phyloP scores from a whole-genome alignment of 2,888 invertebrate species.

The Drosophila nigricruria region DNA sequence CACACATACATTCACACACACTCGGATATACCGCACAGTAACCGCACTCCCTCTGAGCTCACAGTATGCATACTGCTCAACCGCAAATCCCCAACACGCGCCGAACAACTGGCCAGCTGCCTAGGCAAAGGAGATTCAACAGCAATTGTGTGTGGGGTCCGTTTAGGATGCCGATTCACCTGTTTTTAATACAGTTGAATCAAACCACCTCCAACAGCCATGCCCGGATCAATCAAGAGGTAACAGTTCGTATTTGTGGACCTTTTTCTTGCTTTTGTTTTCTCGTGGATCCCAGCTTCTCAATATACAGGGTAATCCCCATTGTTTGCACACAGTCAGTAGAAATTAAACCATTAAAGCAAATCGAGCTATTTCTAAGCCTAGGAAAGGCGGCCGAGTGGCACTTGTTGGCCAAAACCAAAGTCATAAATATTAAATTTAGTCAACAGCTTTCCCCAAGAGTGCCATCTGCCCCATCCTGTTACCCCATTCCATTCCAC shows the following conservation, averaged over 20 bases:
- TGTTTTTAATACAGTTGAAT: conserved; percentile 7
- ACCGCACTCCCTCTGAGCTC: conserved; percentile 6
- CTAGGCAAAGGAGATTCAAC: conserved; percentile 4
- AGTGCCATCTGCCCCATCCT: background rate
- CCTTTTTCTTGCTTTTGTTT: conserved; percentile 11
- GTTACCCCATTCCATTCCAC: background rate
- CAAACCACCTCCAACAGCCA: background rate
- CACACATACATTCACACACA: background rate
- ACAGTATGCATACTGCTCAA: conserved; percentile 8
- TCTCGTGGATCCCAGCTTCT: conserved; percentile 4
- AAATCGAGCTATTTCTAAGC: conserved; percentile 55
- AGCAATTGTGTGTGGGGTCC: conserved; percentile 6
- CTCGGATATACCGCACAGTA: background rate
- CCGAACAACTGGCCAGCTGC: conserved; percentile 19
- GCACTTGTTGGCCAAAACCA: conserved; percentile 32
- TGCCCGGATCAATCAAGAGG: conserved; percentile 21
- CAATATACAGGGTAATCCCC: background rate
- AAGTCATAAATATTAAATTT: conserved; percentile 77
- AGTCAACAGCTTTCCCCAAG: conserved; percentile 40
- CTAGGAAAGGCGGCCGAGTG: conserved; percentile 20
- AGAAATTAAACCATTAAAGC: conserved; percentile 55
- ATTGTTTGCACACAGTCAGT: conserved; percentile 31
- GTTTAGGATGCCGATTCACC: conserved; percentile 16
- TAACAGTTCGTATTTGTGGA: conserved; percentile 18
- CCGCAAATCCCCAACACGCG: conserved; percentile 75